Evolutionary conservation across 2,797 vertebrate genomes (phyloP).

Genomic region (Myripristis jacobus): DNA sequence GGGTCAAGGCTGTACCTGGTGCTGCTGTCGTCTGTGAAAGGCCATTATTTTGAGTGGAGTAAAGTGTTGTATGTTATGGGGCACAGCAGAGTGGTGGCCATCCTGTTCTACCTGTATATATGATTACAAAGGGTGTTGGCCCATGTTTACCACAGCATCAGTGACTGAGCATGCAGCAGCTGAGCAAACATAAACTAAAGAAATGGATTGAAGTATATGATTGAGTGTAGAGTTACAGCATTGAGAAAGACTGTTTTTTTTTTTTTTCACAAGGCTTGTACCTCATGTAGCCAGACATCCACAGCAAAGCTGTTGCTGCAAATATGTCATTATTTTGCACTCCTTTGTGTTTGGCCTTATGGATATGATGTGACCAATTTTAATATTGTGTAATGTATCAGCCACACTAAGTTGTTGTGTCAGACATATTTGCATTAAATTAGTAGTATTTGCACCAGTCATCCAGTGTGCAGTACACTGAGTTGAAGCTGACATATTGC

Average conservation of each 20-base stretch:
- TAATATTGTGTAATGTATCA: not conserved
- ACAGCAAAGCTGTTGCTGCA: not conserved
- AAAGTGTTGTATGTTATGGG: not conserved
- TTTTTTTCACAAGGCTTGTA: not conserved
- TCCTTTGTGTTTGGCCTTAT: not conserved
- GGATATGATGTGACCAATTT: not conserved
- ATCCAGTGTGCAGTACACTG: no score
- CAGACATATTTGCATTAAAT: not conserved
- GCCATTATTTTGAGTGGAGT: not conserved
- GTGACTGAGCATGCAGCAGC: not conserved
- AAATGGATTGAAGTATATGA: no score
- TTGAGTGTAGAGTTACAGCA: not conserved
- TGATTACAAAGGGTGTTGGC: slow-evolving; percentile 56
- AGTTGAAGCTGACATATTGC: no score
- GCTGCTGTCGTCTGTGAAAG: slow-evolving; percentile 22
- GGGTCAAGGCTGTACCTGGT: slow-evolving; percentile 20
- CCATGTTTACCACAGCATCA: not conserved
- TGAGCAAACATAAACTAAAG: not conserved
- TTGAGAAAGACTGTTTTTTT: not conserved
- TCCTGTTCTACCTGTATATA: slow-evolving; percentile 19
- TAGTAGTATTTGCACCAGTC: no score
- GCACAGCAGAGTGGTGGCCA: not conserved
- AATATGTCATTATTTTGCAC: not conserved
- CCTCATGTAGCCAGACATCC: not conserved
- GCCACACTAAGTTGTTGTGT: not conserved